phyloP scores from a whole-genome alignment of 1,140 invertebrate species.

The Ephestia elutella region DNA sequence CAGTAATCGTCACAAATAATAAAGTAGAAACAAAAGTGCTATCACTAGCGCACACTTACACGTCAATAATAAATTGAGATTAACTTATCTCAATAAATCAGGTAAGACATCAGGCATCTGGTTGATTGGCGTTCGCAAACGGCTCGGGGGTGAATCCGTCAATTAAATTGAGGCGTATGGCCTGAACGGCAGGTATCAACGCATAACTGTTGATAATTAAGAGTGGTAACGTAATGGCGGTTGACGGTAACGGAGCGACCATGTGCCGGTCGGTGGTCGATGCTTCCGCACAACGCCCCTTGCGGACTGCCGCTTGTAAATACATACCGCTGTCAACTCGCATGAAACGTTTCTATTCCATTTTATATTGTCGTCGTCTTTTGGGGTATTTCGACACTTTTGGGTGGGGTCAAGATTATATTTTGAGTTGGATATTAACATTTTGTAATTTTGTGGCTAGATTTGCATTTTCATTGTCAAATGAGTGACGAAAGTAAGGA shows the following conservation, averaged over 20 bases:
- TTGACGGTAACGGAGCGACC: slow-evolving; percentile 49
- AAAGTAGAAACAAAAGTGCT: no score
- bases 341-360: neutral
- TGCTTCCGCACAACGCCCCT: slow-evolving; percentile 47
- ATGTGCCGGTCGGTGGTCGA: slow-evolving; percentile 35
- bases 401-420: no score
- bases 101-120: neutral
- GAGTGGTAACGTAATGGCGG: slow-evolving; percentile 56
- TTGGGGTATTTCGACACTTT: no score
- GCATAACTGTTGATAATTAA: slow-evolving; percentile 68
- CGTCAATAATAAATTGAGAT: no score
- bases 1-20: no score
- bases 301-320: slow-evolving; percentile 13
- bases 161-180: slow-evolving; percentile 27
- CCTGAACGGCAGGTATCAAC: slow-evolving; percentile 29
- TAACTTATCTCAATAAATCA: slow-evolving; percentile 6
- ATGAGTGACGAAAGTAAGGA: no score
- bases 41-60: no score
- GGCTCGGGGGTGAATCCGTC: slow-evolving; percentile 25
- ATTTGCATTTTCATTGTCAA: no score
- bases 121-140: slow-evolving; percentile 6
- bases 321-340: slow-evolving; percentile 13
- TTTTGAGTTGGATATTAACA: no score
- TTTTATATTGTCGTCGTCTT: neutral
- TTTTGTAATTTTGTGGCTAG: no score